These are phyloP conservation scores for Apogon talboti DNA, from an alignment of 2,797 vertebrate genomes.

Conservation along the genomic window DNA sequence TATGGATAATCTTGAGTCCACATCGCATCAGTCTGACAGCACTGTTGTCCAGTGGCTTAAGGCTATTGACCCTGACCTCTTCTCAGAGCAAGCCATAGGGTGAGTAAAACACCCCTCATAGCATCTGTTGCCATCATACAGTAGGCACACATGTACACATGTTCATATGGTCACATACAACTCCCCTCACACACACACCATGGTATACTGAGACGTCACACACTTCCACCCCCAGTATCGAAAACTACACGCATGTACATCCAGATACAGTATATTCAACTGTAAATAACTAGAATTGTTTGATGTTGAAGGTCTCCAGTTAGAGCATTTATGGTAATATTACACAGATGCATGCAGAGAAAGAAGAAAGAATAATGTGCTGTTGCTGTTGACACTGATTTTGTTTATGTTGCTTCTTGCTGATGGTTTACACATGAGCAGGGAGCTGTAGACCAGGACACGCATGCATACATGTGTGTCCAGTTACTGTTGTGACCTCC, in stretches of 20 bases:
- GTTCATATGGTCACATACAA: conserved; percentile 32
- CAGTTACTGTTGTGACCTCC: conserved; percentile 64
- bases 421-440: conserved; percentile 64
- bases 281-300: conserved; percentile 34
- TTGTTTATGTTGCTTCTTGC: conserved; percentile 71
- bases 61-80: conserved; percentile 84
- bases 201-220: conserved; percentile 36
- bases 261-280: conserved; percentile 26
- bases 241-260: conserved; percentile 56
- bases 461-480: conserved; percentile 55
- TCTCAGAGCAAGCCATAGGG: conserved; percentile 71
- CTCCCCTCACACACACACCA: conserved; percentile 14
- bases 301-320: conserved; percentile 52
- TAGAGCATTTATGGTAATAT: conserved; percentile 57
- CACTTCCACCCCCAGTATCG: conserved; percentile 40
- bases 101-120: conserved; percentile 61
- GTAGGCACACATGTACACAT: conserved; percentile 19
- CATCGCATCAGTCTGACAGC: conserved; percentile 53
- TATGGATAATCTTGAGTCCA: conserved; percentile 66
- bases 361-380: conserved; percentile 28
- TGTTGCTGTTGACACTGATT: conserved; percentile 51
- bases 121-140: conserved; percentile 44
- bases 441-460: conserved; percentile 1
- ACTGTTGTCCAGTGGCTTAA: conserved; percentile 85
- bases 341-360: conserved; percentile 71